phyloP scores from a whole-genome alignment of 2,888 invertebrate species.

The Drosophila multiciliata region DNA sequence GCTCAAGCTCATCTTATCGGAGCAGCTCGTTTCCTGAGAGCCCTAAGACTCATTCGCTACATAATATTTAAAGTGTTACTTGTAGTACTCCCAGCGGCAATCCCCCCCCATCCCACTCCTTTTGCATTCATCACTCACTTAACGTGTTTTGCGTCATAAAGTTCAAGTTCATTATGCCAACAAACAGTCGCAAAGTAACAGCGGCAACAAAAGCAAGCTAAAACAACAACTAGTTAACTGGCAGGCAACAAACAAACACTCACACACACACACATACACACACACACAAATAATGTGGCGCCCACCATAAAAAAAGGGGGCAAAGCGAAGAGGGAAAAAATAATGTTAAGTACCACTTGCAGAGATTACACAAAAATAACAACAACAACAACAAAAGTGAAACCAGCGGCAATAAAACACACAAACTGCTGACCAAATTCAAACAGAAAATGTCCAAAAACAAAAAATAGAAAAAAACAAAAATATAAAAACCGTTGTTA shows the following conservation, averaged over 20 bases:
- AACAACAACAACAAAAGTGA: conserved; percentile 47
- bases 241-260: conserved; percentile 26
- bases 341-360: conserved; percentile 69
- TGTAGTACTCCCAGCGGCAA: conserved; percentile 29
- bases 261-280: conserved; percentile 21
- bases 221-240: conserved; percentile 50
- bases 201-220: conserved; percentile 44
- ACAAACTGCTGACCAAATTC: conserved; percentile 45
- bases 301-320: conserved; percentile 35
- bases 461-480: conserved; percentile 7
- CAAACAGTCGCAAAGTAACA: conserved; percentile 20
- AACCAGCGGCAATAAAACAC: conserved; percentile 52
- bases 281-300: conserved; percentile 16
- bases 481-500: conserved; percentile 44
- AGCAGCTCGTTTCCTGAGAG: conserved; percentile 29
- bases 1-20: conserved; percentile 10
- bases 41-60: conserved; percentile 24
- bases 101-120: not conserved
- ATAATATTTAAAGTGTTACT: conserved; percentile 50
- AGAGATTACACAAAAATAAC: conserved; percentile 67
- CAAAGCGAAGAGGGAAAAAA: conserved; percentile 22
- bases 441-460: conserved; percentile 20
- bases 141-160: conserved; percentile 79
- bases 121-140: conserved; percentile 65
- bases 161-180: conserved; percentile 77